phyloP scores from a whole-genome alignment of 1,140 invertebrate species.

The Diuraphis noxia region DNA sequence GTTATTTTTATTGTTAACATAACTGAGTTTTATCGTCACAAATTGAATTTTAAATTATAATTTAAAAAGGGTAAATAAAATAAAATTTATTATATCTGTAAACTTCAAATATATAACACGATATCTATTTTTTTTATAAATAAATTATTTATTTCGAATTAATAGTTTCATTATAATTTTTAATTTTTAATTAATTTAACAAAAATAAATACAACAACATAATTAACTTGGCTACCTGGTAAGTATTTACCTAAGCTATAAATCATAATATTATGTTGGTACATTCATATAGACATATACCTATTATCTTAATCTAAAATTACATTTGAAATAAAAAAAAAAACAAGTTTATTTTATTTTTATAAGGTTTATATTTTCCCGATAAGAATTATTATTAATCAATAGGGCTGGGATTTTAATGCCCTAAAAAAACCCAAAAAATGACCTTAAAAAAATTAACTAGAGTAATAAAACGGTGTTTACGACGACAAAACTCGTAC shows the following conservation, averaged over 20 bases:
- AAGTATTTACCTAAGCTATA: background rate
- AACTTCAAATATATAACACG: background rate
- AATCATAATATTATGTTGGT: background rate
- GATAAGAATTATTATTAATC: background rate
- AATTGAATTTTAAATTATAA: background rate
- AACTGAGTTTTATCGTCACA: background rate
- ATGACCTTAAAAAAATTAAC: no score
- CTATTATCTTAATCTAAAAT: background rate
- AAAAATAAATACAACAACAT: background rate
- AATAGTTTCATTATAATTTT: background rate
- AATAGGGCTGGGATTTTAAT: no score
- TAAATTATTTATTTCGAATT: background rate
- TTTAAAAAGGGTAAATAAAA: background rate
- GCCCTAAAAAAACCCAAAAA: no score
- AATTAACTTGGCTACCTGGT: no score
- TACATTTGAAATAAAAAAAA: background rate
- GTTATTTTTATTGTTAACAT: background rate
- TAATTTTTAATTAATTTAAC: background rate
- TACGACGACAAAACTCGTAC: no score
- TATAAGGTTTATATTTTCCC: background rate
- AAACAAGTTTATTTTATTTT: background rate
- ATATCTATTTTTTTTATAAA: background rate
- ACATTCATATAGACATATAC: background rate
- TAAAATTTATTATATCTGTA: background rate
- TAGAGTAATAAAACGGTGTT: no score